Evolutionary conservation across 2,888 invertebrate species (phyloP).

Genomic region (Seira sanloemensis): DNA sequence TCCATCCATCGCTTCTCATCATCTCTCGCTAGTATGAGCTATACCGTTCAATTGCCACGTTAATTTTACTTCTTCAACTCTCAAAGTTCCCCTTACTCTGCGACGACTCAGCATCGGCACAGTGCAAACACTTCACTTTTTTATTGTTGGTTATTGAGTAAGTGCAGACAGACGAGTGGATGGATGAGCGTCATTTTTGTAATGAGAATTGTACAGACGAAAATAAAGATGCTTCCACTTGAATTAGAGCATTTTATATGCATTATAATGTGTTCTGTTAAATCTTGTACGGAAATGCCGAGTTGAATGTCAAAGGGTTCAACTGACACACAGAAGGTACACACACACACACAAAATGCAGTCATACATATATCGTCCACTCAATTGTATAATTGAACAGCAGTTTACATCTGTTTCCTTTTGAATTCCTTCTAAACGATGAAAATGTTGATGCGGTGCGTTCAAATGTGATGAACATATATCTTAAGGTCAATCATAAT

Average conservation of each 20-base stretch:
- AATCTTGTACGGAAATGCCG: conserved; percentile 27
- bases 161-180: conserved; percentile 61
- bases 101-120: neutral
- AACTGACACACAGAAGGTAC: neutral
- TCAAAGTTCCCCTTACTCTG: conserved; percentile 46
- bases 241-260: neutral
- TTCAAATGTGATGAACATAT: too few relatives aligned
- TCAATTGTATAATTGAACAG: conserved; percentile 28
- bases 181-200: conserved; percentile 19
- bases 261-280: conserved; percentile 6
- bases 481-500: too few relatives aligned
- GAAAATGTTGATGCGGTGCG: too few relatives aligned
- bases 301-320: conserved; percentile 56
- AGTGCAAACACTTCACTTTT: conserved; percentile 26
- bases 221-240: conserved; percentile 2
- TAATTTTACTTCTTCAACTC: conserved; percentile 27
- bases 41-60: conserved; percentile 48
- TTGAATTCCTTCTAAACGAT: conserved; percentile 5
- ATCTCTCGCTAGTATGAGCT: conserved; percentile 42
- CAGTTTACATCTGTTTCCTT: conserved; percentile 61
- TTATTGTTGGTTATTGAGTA: conserved; percentile 49
- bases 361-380: neutral
- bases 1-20: neutral
- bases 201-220: conserved; percentile 10
- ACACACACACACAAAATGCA: conserved; percentile 1